Evolutionary conservation across 2,797 vertebrate species (phyloP).

Genomic region (Phoxinus dragarum): DNA sequence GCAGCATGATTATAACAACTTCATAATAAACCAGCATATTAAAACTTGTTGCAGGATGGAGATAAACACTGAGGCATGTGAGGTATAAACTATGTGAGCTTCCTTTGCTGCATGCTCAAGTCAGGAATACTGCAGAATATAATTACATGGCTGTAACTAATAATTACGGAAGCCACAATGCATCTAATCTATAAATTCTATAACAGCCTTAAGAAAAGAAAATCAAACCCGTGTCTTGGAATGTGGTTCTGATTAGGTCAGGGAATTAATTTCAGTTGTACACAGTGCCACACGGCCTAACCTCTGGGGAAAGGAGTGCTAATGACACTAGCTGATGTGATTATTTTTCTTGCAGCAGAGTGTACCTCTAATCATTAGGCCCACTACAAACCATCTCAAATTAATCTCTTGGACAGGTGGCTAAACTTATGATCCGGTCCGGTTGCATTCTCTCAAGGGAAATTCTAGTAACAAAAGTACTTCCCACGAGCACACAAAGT

Average conservation of each 20-base stretch:
- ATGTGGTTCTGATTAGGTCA: slow-evolving; percentile 61
- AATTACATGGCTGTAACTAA: slow-evolving; percentile 54
- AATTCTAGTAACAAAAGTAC: slow-evolving; percentile 51
- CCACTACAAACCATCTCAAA: slow-evolving; percentile 60
- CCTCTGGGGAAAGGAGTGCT: slow-evolving; percentile 57
- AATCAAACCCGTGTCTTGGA: slow-evolving; percentile 51
- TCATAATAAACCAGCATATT: slow-evolving; percentile 28
- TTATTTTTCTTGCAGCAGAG: slow-evolving; percentile 60
- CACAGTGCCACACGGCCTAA: slow-evolving; percentile 52
- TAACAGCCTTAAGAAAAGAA: slow-evolving; percentile 55
- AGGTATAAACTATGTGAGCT: slow-evolving; percentile 20
- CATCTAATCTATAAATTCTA: slow-evolving; percentile 56
- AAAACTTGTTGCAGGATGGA: slow-evolving; percentile 1
- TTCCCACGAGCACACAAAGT: slow-evolving; percentile 35
- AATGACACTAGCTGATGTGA: slow-evolving; percentile 64
- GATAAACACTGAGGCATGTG: slow-evolving; percentile 13
- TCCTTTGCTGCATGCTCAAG: slow-evolving; percentile 11
- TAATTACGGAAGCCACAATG: slow-evolving; percentile 53
- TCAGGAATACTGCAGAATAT: slow-evolving; percentile 37
- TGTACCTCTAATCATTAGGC: slow-evolving; percentile 61
- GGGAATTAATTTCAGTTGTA: slow-evolving; percentile 60
- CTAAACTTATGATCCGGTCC: slow-evolving; percentile 57
- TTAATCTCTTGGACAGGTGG: slow-evolving; percentile 63
- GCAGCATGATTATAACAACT: slow-evolving; percentile 14
- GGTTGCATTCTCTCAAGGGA: slow-evolving; percentile 39